Percentiles rank a stretch among this genome's conserved stretches.
Evolutionary conservation across 2,113 vertebrate genomes (phyloP).

Genomic region (Okapia johnstoni): DNA sequence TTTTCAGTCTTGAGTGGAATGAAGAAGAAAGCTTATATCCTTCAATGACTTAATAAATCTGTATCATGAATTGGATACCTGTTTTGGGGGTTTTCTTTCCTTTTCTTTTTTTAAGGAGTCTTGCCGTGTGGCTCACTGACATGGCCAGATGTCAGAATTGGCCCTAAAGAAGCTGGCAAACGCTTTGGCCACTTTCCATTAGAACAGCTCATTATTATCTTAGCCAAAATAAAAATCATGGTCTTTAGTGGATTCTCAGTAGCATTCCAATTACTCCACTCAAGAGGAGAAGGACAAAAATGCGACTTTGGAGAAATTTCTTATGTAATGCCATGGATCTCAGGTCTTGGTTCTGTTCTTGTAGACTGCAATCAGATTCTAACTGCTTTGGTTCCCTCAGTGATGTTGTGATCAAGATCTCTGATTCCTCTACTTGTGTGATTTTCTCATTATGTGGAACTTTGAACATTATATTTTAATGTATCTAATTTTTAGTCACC

Average conservation of each 20-base stretch:
- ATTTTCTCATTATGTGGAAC: not conserved
- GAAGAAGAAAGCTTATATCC: not conserved
- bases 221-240: slow-evolving; percentile 11
- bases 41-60: not conserved
- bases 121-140: not conserved
- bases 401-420: not conserved
- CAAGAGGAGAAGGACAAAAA: not conserved
- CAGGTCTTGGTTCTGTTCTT: not conserved
- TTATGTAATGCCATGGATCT: not conserved
- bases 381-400: not conserved
- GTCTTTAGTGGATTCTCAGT: not conserved
- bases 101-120: not conserved
- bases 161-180: not conserved
- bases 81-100: not conserved
- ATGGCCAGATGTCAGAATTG: not conserved
- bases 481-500: not conserved
- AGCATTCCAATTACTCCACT: not conserved
- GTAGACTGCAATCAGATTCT: not conserved
- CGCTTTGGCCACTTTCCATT: not conserved
- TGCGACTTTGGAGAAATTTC: not conserved
- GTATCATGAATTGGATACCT: not conserved
- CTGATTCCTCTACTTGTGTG: not conserved
- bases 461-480: not conserved
- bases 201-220: slow-evolving; percentile 19
- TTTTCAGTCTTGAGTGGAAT: not conserved